A percentile compares a stretch with the other conserved stretches of the same genome.
These are phyloP conservation scores for Leucoma salicis DNA, from an alignment of 2,888 invertebrate species.

Conservation along the genomic window DNA sequence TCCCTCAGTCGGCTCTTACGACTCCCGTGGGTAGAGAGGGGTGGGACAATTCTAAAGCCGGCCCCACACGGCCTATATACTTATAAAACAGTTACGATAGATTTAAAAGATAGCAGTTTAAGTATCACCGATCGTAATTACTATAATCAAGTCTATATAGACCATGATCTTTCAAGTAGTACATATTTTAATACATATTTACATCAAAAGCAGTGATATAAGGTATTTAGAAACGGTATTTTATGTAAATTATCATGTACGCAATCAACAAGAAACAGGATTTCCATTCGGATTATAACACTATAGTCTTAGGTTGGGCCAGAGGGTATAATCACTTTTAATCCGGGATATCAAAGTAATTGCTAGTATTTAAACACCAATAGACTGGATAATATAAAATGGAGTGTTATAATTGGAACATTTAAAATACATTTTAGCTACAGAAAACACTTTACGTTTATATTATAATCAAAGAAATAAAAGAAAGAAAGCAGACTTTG, in stretches of 20 bases:
- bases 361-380: slow-evolving; percentile 61
- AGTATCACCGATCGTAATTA: too few relatives aligned
- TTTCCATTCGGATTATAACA: slow-evolving; percentile 57
- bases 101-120: too few relatives aligned
- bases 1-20: too few relatives aligned
- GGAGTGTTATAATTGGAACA: slow-evolving; percentile 3
- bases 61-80: too few relatives aligned
- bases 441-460: not conserved
- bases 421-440: slow-evolving; percentile 16
- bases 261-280: slow-evolving; percentile 50
- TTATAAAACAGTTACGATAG: too few relatives aligned
- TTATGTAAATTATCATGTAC: slow-evolving; percentile 40
- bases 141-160: too few relatives aligned
- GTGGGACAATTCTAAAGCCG: too few relatives aligned
- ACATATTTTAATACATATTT: too few relatives aligned
- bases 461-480: too few relatives aligned
- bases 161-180: too few relatives aligned
- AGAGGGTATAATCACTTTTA: slow-evolving; percentile 53
- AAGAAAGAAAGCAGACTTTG: not conserved
- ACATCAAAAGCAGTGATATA: too few relatives aligned
- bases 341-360: slow-evolving; percentile 59
- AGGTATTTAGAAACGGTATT: slow-evolving; percentile 9
- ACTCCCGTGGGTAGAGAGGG: too few relatives aligned
- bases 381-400: slow-evolving; percentile 58
- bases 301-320: slow-evolving; percentile 52